Percentiles rank a stretch among this genome's conserved stretches.
Evolutionary conservation across 2,888 invertebrate species (phyloP).

Genomic region (Callyntrura guangdongensis): DNA sequence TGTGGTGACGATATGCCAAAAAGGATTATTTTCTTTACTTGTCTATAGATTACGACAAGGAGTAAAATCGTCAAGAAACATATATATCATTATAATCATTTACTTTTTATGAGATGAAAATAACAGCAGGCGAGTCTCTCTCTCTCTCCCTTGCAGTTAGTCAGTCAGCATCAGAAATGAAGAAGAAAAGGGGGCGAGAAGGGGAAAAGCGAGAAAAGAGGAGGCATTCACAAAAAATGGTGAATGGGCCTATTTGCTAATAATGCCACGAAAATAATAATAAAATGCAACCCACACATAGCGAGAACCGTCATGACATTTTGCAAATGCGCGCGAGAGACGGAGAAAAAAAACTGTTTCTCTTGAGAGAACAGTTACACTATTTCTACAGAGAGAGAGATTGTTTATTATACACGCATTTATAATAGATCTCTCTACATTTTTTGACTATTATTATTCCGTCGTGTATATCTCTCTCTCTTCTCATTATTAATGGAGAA

Average conservation of each 20-base stretch:
- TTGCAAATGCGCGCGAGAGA: slow-evolving; percentile 66
- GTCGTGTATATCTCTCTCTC: slow-evolving; percentile 28
- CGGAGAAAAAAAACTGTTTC: slow-evolving; percentile 48
- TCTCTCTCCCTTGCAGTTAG: background rate
- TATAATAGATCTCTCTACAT: slow-evolving; percentile 3
- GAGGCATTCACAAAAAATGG: slow-evolving; percentile 54
- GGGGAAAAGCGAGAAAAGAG: slow-evolving; percentile 11
- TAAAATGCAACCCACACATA: slow-evolving; percentile 75
- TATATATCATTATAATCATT: slow-evolving; percentile 72
- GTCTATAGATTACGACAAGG: background rate
- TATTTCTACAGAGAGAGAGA: background rate
- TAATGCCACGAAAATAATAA: slow-evolving; percentile 76
- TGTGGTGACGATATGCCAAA: slow-evolving; percentile 55
- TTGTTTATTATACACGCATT: too few species aligned
- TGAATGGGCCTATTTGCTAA: slow-evolving; percentile 75
- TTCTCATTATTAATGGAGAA: slow-evolving; percentile 68
- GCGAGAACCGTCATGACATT: slow-evolving; percentile 41
- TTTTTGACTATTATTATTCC: slow-evolving; percentile 54
- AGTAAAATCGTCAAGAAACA: slow-evolving; percentile 43
- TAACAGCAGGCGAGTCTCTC: slow-evolving; percentile 32
- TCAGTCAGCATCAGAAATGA: background rate
- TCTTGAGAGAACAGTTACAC: background rate
- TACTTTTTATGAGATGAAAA: slow-evolving; percentile 37
- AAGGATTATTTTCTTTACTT: slow-evolving; percentile 29
- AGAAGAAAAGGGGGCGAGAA: background rate